These are phyloP conservation scores for Prorops nasuta DNA, from an alignment of 1,140 invertebrate species.

Conservation along the genomic window DNA sequence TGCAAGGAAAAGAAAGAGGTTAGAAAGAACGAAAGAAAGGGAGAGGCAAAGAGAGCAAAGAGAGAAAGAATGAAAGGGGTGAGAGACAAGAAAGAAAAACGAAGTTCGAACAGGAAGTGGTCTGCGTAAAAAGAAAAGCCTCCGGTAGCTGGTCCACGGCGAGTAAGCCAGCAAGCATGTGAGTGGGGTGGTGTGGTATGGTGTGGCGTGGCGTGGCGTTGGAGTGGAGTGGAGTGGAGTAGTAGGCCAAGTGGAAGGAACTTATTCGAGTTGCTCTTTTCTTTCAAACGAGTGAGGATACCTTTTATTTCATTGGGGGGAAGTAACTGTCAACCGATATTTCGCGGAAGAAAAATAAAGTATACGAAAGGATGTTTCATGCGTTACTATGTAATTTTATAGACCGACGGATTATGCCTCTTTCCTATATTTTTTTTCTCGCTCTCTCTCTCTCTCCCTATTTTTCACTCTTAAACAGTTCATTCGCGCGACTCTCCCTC, in stretches of 20 bases:
- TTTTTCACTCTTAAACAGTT: too few relatives aligned
- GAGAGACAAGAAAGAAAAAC: slow-evolving; percentile 39
- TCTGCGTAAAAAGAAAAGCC: slow-evolving; percentile 46
- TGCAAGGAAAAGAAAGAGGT: too few relatives aligned
- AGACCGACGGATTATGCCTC: slow-evolving; percentile 1
- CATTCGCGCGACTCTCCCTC: too few relatives aligned
- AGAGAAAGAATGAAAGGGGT: slow-evolving; percentile 15
- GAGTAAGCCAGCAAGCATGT: slow-evolving; percentile 1
- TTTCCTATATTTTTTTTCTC: slow-evolving; percentile 3
- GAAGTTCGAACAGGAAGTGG: slow-evolving; percentile 45
- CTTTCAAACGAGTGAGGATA: slow-evolving; percentile 19
- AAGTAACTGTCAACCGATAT: slow-evolving; percentile 38
- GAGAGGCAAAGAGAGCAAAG: slow-evolving; percentile 3
- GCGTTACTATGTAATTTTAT: slow-evolving; percentile 30
- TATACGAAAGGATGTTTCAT: slow-evolving; percentile 38
- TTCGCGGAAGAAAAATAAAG: slow-evolving; percentile 34
- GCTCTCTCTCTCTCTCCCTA: not conserved
- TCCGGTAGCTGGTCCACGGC: slow-evolving; percentile 30
- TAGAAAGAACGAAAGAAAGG: too few relatives aligned
- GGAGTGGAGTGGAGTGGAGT: slow-evolving; percentile 46
- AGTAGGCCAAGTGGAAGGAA: slow-evolving; percentile 53
- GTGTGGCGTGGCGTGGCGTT: too few relatives aligned
- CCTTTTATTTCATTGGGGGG: slow-evolving; percentile 40
- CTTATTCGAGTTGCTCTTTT: slow-evolving; percentile 25
- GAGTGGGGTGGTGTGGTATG: slow-evolving; percentile 9